Conservation (phyloP, 1,140 invertebrate species). For the Cephus cinctus region DNA sequence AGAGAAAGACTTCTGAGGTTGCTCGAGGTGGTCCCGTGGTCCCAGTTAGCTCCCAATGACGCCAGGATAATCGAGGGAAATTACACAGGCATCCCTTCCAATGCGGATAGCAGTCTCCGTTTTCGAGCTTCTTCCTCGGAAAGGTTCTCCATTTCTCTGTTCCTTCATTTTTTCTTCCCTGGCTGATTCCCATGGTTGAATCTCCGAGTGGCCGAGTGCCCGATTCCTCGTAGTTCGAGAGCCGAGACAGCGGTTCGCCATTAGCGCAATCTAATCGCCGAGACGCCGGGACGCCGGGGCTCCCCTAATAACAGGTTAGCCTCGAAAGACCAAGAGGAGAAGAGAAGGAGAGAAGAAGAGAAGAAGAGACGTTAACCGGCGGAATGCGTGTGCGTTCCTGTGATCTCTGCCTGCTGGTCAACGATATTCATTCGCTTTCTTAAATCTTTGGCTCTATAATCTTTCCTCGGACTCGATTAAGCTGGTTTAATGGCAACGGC, state of each 20-base stretch:
- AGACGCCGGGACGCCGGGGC: slow-evolving; percentile 24
- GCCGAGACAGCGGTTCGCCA: slow-evolving; percentile 40
- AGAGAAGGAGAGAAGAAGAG: neutral
- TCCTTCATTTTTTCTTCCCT: neutral
- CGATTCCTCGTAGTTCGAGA: neutral
- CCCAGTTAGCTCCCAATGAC: neutral
- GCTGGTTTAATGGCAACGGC: no score
- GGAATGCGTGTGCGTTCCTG: no score
- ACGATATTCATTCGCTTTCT: no score
- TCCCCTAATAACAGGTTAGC: slow-evolving; percentile 25
- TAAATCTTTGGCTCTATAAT: no score
- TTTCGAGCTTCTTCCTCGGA: neutral
- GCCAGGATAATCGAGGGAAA: neutral
- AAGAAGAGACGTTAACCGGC: slow-evolving; percentile 15
- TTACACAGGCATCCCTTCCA: no score
- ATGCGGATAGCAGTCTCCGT: neutral
- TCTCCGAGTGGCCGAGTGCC: neutral
- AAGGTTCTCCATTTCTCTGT: neutral
- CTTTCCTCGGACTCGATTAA: no score
- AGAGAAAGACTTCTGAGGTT: no score
- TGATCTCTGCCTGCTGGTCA: no score
- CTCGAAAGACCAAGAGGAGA: slow-evolving; percentile 5
- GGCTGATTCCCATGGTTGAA: neutral
- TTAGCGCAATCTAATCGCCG: slow-evolving; percentile 45
- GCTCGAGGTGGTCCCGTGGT: no score